A percentile compares a stretch with the other conserved stretches of the same genome.
phyloP scores from a whole-genome alignment of 2,113 vertebrate species.

The Chrysemys picta region DNA sequence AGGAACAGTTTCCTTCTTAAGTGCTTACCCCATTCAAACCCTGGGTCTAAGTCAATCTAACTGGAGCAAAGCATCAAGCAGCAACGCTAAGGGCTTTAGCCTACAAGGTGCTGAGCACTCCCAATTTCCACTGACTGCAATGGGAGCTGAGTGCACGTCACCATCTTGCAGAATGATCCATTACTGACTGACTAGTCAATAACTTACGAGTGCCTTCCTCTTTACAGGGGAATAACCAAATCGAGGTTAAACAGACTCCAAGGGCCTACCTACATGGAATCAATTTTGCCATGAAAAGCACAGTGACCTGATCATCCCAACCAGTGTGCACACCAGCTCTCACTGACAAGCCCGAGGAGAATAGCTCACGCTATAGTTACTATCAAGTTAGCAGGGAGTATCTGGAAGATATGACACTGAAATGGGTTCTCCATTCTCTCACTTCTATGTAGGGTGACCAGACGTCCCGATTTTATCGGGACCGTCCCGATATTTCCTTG shows the following conservation, averaged over 20 bases:
- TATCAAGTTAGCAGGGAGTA: background rate
- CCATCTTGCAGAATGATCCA: background rate
- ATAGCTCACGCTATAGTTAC: background rate
- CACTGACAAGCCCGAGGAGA: background rate
- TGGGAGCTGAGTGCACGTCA: background rate
- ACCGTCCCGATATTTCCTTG: no score
- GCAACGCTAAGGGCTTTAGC: background rate
- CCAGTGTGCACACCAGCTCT: background rate
- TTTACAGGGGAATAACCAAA: background rate
- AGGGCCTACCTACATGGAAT: background rate
- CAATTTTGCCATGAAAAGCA: background rate
- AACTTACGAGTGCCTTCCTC: background rate
- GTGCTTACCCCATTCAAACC: conserved; percentile 8
- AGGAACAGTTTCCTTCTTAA: background rate
- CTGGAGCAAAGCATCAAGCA: conserved; percentile 22
- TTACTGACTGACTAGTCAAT: background rate
- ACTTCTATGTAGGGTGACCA: no score
- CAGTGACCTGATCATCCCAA: background rate
- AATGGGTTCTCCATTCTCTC: background rate
- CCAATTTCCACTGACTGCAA: background rate
- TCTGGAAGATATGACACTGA: background rate
- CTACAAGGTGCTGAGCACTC: background rate
- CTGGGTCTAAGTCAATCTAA: background rate
- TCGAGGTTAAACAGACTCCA: background rate
- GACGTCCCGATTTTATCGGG: no score